Evolutionary conservation across 2,888 invertebrate species (phyloP).

Genomic region (Bombylius major): DNA sequence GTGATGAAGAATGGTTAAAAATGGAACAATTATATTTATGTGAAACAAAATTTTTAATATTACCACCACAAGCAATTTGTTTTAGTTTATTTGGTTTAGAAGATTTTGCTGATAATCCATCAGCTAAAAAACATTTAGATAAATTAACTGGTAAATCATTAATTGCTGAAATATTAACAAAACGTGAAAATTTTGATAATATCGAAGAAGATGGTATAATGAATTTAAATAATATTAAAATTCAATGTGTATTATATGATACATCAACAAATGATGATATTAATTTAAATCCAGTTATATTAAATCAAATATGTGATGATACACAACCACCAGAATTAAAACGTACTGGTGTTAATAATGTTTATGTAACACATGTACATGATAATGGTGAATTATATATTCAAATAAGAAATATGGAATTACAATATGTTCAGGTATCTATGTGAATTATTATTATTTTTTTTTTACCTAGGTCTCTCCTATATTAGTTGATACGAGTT

Average conservation of each 20-base stretch:
- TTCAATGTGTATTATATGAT: constrained; percentile 50
- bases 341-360: constrained; percentile 25
- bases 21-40: constrained; percentile 45
- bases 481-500: too few species aligned
- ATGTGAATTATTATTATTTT: too few species aligned
- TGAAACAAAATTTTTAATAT: constrained; percentile 47
- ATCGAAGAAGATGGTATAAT: background rate
- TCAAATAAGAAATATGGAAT: constrained; percentile 26
- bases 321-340: constrained; percentile 28
- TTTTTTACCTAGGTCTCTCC: too few species aligned
- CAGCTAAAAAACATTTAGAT: constrained; percentile 30
- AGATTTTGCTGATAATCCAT: constrained; percentile 41
- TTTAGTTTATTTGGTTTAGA: constrained; percentile 58
- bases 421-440: constrained; percentile 28
- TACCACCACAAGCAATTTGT: constrained; percentile 61
- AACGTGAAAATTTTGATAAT: constrained; percentile 16
- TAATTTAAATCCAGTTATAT: constrained; percentile 48
- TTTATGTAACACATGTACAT: constrained; percentile 28
- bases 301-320: constrained; percentile 40
- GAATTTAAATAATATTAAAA: constrained; percentile 28
- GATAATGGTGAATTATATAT: constrained; percentile 31
- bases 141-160: constrained; percentile 43
- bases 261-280: constrained; percentile 50
- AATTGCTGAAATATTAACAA: constrained; percentile 43
- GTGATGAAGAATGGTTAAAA: constrained; percentile 49